Conservation (phyloP, 2,113 vertebrate species). For the Chroicocephalus ridibundus region DNA sequence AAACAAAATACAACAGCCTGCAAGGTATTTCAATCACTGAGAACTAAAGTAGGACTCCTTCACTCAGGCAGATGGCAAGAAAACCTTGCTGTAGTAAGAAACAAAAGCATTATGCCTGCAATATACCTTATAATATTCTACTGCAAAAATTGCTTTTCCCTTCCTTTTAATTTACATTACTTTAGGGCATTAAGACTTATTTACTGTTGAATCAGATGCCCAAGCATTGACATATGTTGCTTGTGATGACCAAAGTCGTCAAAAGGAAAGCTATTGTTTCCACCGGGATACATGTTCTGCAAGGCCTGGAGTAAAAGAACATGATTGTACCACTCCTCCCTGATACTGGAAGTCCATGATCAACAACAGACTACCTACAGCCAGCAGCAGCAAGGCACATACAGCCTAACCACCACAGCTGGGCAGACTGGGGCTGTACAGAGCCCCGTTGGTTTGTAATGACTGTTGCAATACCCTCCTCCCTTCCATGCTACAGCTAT, state of each 20-base stretch:
- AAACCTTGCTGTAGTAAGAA: background rate
- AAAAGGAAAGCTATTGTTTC: background rate
- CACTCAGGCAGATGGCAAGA: background rate
- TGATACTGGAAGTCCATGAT: accelerated
- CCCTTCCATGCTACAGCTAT: accelerated
- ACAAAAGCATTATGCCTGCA: background rate
- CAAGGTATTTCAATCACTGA: background rate
- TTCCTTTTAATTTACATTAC: background rate
- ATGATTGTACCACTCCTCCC: background rate
- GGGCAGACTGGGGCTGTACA: background rate
- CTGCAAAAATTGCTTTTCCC: background rate
- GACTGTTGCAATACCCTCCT: background rate
- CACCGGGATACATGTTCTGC: background rate
- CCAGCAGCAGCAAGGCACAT: background rate
- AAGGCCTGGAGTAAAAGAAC: background rate
- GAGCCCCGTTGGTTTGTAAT: accelerated
- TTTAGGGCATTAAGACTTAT: background rate
- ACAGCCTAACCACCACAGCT: accelerated
- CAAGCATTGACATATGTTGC: background rate
- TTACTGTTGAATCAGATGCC: background rate
- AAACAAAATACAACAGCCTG: background rate
- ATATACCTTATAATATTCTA: background rate
- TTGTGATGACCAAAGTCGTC: background rate
- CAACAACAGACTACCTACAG: background rate
- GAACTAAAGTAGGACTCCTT: background rate